phyloP scores from a whole-genome alignment of 2,113 vertebrate genomes.

The Eclectus roratus region DNA sequence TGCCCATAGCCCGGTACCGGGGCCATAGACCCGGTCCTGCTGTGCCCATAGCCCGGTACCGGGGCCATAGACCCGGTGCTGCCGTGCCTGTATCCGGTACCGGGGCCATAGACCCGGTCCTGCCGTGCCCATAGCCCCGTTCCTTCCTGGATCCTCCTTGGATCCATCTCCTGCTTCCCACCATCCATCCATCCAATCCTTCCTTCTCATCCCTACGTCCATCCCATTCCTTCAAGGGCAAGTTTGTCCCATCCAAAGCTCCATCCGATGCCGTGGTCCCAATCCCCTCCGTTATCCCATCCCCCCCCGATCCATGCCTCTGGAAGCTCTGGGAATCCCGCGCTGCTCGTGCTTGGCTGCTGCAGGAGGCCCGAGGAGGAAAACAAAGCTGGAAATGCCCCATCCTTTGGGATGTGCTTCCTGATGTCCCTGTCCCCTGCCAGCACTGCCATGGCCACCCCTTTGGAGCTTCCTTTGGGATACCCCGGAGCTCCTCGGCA shows the following conservation, averaged over 20 bases:
- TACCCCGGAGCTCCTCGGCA: background rate
- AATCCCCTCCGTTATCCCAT: no score
- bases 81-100: no score
- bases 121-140: rapidly evolving
- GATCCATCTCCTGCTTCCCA: background rate
- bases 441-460: background rate
- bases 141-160: rapidly evolving
- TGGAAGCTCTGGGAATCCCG: background rate
- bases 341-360: background rate
- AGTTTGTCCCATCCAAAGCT: background rate
- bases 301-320: rapidly evolving
- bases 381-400: background rate
- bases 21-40: no score
- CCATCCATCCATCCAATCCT: background rate
- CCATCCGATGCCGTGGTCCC: background rate
- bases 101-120: rapidly evolving
- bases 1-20: no score
- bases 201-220: background rate
- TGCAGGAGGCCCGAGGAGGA: background rate
- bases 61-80: rapidly evolving
- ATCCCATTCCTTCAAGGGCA: rapidly evolving
- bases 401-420: background rate
- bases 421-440: rapidly evolving
- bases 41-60: no score
- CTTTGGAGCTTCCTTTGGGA: rapidly evolving